Conservation (phyloP, 2,888 invertebrate genomes). For the Trachelus iudaicus region DNA sequence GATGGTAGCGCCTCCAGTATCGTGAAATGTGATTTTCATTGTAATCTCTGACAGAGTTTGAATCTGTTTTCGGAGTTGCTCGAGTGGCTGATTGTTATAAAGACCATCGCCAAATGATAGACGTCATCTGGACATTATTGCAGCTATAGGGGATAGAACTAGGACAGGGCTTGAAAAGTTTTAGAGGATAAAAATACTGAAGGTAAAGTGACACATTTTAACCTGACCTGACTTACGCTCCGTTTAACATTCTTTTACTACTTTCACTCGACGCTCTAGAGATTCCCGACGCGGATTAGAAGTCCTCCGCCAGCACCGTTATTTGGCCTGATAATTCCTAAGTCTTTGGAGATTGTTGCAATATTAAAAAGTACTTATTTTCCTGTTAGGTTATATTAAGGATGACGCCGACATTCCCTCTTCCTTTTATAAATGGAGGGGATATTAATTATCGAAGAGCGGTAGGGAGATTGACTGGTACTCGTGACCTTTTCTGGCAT, state of each 20-base stretch:
- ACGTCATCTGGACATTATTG: neutral
- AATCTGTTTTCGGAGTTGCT: slow-evolving; percentile 27
- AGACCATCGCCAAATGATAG: neutral
- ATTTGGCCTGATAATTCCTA: slow-evolving; percentile 9
- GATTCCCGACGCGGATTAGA: neutral
- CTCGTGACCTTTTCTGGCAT: neutral
- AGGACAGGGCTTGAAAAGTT: neutral
- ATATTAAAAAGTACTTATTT: slow-evolving; percentile 10
- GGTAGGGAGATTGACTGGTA: neutral
- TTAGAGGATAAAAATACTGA: neutral
- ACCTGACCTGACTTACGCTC: slow-evolving; percentile 16
- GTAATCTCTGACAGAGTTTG: slow-evolving; percentile 43
- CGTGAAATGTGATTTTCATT: slow-evolving; percentile 44
- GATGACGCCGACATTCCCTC: slow-evolving; percentile 27
- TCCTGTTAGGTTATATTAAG: slow-evolving; percentile 12
- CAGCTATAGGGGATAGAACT: neutral
- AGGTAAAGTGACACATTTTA: slow-evolving; percentile 14
- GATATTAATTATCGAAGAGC: slow-evolving; percentile 39
- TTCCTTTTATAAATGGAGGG: slow-evolving; percentile 39
- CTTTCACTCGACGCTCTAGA: slow-evolving; percentile 19
- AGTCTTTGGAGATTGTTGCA: neutral
- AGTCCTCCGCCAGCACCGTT: slow-evolving; percentile 23
- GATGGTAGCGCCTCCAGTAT: slow-evolving; percentile 41
- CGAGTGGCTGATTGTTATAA: neutral
- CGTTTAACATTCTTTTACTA: slow-evolving; percentile 18